phyloP scores from a whole-genome alignment of 2,113 vertebrate genomes.

The Solea solea region DNA sequence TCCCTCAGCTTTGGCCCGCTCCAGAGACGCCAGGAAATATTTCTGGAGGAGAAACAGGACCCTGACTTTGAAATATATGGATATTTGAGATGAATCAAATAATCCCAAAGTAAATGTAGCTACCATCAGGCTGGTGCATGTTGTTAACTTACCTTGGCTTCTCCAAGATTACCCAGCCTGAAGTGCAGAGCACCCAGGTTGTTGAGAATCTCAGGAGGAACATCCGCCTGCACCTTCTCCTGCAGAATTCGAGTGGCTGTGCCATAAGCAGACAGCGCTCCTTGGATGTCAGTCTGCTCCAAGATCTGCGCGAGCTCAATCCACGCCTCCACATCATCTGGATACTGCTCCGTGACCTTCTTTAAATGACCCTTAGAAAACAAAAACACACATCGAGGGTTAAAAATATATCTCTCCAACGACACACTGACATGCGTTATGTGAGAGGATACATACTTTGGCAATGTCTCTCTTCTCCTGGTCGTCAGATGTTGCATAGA shows the following conservation, averaged over 20 bases:
- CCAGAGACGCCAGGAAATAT: slow-evolving; percentile 96
- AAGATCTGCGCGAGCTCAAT: slow-evolving; percentile 97
- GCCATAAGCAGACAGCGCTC: slow-evolving; percentile 95
- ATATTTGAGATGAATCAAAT: neutral
- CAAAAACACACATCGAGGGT: neutral
- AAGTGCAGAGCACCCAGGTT: slow-evolving; percentile 98
- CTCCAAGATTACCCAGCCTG: slow-evolving; percentile 95
- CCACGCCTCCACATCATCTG: slow-evolving; percentile 98
- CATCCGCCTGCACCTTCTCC: slow-evolving; percentile 98
- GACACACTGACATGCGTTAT: neutral
- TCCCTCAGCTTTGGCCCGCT: slow-evolving; percentile 96
- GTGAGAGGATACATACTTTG: slow-evolving; percentile 81
- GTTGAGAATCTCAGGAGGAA: slow-evolving; percentile 97
- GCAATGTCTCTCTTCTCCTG: slow-evolving; percentile 98
- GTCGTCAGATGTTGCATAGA: slow-evolving; percentile 96
- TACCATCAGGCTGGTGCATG: neutral
- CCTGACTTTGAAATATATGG: slow-evolving; percentile 17
- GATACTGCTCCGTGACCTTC: slow-evolving; percentile 98
- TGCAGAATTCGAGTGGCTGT: slow-evolving; percentile 98
- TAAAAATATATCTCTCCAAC: neutral
- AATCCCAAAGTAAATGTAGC: neutral
- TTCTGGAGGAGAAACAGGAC: slow-evolving; percentile 82
- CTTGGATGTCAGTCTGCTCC: slow-evolving; percentile 98
- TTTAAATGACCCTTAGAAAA: slow-evolving; percentile 94
- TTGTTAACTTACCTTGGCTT: slow-evolving; percentile 88